phyloP scores from a whole-genome alignment of 2,888 invertebrate genomes.

The Hybos culiciformis region DNA sequence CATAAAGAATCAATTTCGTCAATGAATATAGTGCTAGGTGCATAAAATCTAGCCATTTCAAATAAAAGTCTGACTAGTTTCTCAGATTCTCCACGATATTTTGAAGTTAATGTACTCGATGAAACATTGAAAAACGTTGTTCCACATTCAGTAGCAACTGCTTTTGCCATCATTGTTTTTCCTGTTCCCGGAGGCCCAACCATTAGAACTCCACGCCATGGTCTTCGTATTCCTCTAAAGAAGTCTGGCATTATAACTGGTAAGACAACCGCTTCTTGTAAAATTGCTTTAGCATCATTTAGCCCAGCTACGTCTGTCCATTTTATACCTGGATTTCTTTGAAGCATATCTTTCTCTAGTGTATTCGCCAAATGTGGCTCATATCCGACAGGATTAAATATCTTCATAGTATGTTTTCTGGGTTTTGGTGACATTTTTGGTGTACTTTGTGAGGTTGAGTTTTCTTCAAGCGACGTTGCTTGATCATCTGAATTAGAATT shows the following conservation, averaged over 20 bases:
- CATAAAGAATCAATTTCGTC: constrained; percentile 84
- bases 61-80: constrained; percentile 74
- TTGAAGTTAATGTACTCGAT: constrained; percentile 73
- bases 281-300: constrained; percentile 58
- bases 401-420: constrained; percentile 22
- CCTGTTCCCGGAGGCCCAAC: constrained; percentile 51
- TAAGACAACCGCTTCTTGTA: constrained; percentile 76
- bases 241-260: constrained; percentile 80
- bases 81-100: constrained; percentile 84
- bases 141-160: constrained; percentile 79
- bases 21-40: constrained; percentile 80
- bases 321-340: constrained; percentile 66
- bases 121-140: constrained; percentile 83
- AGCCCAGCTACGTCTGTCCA: constrained; percentile 67
- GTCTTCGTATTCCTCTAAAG: constrained; percentile 72
- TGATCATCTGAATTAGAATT: constrained; percentile 37
- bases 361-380: constrained; percentile 67
- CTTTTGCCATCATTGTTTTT: constrained; percentile 70
- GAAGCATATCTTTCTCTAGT: constrained; percentile 70
- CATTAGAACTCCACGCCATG: constrained; percentile 46
- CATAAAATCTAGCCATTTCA: constrained; percentile 80
- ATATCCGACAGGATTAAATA: constrained; percentile 48
- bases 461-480: constrained; percentile 34
- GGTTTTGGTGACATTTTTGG: constrained; percentile 32
- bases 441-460: constrained; percentile 29